A percentile compares a stretch with the other conserved stretches of the same genome.
These are phyloP conservation scores for Myathropa florea DNA, from an alignment of 2,888 invertebrate species.

Conservation along the genomic window DNA sequence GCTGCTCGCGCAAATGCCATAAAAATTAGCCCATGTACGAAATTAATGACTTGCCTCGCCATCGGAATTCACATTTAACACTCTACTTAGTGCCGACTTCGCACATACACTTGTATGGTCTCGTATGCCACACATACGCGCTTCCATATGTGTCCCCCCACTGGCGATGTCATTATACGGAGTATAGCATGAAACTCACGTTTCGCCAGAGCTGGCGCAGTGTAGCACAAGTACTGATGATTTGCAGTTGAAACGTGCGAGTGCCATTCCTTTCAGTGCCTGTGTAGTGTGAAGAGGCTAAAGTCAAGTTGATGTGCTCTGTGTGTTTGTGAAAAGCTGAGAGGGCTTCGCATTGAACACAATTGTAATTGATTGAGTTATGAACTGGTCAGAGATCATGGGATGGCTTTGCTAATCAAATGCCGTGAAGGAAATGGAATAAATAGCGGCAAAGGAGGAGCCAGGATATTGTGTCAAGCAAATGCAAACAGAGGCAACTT, in stretches of 20 bases:
- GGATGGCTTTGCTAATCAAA: not conserved
- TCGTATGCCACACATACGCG: not conserved
- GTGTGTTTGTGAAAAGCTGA: not conserved
- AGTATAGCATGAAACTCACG: slow-evolving; percentile 48
- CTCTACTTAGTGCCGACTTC: slow-evolving; percentile 54
- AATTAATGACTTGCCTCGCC: slow-evolving; percentile 67
- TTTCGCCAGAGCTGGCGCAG: slow-evolving; percentile 41
- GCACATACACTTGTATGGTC: not conserved
- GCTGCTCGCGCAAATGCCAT: slow-evolving; percentile 43
- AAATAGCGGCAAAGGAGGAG: not conserved
- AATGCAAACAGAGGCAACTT: not conserved
- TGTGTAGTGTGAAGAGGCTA: slow-evolving; percentile 32
- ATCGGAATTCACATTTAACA: slow-evolving; percentile 68
- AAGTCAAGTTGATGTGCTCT: slow-evolving; percentile 16
- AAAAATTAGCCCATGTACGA: slow-evolving; percentile 57
- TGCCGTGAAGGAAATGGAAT: not conserved
- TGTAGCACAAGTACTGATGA: slow-evolving; percentile 28
- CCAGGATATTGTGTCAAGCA: not conserved
- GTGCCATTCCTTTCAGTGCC: slow-evolving; percentile 2
- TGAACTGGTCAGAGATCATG: slow-evolving; percentile 2
- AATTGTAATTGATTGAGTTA: slow-evolving; percentile 40
- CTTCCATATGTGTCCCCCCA: not conserved
- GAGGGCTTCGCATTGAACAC: slow-evolving; percentile 17
- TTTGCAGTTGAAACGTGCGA: slow-evolving; percentile 64
- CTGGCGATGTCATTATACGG: slow-evolving; percentile 35